phyloP scores from a whole-genome alignment of 2,113 vertebrate genomes.

The Tetrao urogallus region DNA sequence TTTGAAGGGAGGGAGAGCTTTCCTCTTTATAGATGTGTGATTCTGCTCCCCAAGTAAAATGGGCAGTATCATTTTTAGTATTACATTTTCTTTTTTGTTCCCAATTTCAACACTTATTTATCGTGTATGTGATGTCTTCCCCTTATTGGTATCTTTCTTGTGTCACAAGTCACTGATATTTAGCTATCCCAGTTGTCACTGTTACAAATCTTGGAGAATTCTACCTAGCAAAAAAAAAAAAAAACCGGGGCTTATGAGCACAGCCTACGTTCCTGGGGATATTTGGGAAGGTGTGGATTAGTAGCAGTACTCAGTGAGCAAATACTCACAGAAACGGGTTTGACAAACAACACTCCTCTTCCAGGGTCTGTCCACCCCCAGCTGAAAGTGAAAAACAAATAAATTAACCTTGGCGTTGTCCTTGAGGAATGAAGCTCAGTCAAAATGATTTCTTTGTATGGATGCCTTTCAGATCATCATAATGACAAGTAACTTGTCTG shows the following conservation, averaged over 20 bases:
- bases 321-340: neutral
- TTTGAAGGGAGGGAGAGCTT: neutral
- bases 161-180: neutral
- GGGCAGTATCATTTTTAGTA: rapidly evolving
- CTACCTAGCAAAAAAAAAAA: neutral
- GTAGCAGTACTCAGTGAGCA: neutral
- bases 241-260: neutral
- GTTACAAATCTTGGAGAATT: neutral
- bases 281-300: conserved; percentile 11
- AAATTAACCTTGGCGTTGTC: conserved; percentile 75
- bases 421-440: conserved; percentile 72
- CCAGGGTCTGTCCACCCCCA: conserved; percentile 67
- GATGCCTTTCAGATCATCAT: conserved; percentile 61
- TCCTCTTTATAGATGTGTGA: neutral
- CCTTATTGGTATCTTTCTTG: neutral
- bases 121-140: neutral
- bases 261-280: neutral
- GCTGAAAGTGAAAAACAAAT: conserved; percentile 65
- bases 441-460: conserved; percentile 69
- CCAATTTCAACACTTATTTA: neutral
- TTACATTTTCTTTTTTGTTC: neutral
- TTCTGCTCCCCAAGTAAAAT: neutral
- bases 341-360: conserved; percentile 54
- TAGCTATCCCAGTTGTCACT: neutral
- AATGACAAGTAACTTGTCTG: conserved; percentile 75